Percentiles rank a stretch among this genome's conserved stretches.
Conservation (phyloP, 1,140 invertebrate genomes). For the Holotrichia oblita region DNA sequence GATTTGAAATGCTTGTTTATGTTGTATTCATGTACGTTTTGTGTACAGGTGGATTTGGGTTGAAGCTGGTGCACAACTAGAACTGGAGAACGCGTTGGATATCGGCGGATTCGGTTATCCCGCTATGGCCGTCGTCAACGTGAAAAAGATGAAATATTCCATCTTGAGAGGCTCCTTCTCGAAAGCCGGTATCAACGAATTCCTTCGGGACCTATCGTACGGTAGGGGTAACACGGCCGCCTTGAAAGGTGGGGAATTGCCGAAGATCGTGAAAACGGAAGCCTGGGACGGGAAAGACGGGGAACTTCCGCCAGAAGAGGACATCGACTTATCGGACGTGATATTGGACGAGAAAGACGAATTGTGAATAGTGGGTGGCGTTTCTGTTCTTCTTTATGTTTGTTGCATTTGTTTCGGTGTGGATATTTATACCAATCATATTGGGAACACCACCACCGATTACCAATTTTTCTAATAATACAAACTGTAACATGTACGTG, state of each 20-base stretch:
- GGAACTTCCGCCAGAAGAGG: slow-evolving; percentile 87
- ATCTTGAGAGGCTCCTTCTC: slow-evolving; percentile 94
- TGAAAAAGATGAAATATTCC: slow-evolving; percentile 97
- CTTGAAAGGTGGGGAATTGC: slow-evolving; percentile 86
- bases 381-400: background rate
- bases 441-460: no score
- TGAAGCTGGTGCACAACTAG: slow-evolving; percentile 86
- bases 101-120: slow-evolving; percentile 94
- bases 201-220: slow-evolving; percentile 83
- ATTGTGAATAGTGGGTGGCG: slow-evolving; percentile 67
- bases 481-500: background rate
- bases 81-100: slow-evolving; percentile 89
- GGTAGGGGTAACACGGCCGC: slow-evolving; percentile 93
- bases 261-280: slow-evolving; percentile 76
- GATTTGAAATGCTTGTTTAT: background rate
- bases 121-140: slow-evolving; percentile 95
- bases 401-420: background rate
- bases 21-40: slow-evolving; percentile 38
- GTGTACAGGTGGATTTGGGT: slow-evolving; percentile 90
- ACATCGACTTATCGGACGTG: slow-evolving; percentile 92
- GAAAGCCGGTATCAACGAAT: slow-evolving; percentile 81
- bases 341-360: slow-evolving; percentile 89
- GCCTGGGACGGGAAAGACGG: slow-evolving; percentile 99
- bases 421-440: no score
- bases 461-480: no score